phyloP scores from a whole-genome alignment of 1,140 invertebrate species.

The Globodera ellingtonae region DNA sequence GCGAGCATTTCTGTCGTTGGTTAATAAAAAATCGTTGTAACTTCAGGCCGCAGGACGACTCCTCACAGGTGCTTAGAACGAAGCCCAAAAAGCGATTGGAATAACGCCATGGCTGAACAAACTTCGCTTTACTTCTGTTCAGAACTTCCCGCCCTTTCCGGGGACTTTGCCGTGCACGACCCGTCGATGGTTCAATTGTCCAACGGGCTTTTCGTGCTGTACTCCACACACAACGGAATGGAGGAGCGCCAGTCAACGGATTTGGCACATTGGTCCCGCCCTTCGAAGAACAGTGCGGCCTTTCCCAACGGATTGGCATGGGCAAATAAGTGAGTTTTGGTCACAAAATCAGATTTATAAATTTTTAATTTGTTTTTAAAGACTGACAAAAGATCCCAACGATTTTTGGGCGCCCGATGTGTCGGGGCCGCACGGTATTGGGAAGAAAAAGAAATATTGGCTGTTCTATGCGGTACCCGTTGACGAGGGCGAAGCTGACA shows the following conservation, averaged over 20 bases:
- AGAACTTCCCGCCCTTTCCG: neutral
- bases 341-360: too few species aligned
- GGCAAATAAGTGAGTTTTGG: neutral
- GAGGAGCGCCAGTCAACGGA: conserved; percentile 5
- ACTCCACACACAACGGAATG: conserved; percentile 21
- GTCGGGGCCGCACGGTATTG: neutral
- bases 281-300: neutral
- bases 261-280: neutral
- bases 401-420: conserved; percentile 20
- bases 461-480: conserved; percentile 10
- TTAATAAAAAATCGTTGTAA: too few species aligned
- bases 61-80: too few species aligned
- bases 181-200: conserved; percentile 6
- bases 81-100: too few species aligned
- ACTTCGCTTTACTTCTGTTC: too few species aligned
- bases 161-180: conserved; percentile 11
- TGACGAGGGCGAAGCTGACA: neutral
- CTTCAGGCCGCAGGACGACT: too few species aligned
- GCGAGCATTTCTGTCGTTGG: too few species aligned
- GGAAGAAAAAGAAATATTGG: conserved; percentile 9
- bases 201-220: neutral
- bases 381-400: neutral
- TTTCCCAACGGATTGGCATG: conserved; percentile 21
- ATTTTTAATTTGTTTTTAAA: neutral
- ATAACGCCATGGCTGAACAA: too few species aligned